Conservation (phyloP, 2,888 invertebrate genomes). For the Aphelenchoides bicaudatus region DNA sequence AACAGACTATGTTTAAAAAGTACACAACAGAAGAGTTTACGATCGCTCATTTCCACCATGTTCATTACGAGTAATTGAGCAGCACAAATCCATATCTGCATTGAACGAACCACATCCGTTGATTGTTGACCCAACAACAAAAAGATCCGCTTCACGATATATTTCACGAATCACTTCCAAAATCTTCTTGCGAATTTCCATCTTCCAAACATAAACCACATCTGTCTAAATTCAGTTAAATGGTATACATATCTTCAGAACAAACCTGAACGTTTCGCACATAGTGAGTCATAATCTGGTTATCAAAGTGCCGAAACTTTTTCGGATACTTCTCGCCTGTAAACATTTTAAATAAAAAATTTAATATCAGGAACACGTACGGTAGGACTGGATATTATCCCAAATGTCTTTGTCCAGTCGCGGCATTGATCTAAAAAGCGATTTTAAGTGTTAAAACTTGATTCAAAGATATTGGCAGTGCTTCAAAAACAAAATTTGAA, state of each 20-base stretch:
- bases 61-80: conserved; percentile 23
- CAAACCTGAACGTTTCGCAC: conserved; percentile 30
- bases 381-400: too few relatives aligned
- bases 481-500: too few relatives aligned
- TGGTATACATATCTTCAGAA: background rate
- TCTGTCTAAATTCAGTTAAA: conserved; percentile 33
- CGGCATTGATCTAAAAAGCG: too few relatives aligned
- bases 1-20: conserved; percentile 9
- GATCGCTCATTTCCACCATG: background rate
- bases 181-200: conserved; percentile 23
- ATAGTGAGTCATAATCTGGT: conserved; percentile 23
- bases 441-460: too few relatives aligned
- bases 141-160: conserved; percentile 28
- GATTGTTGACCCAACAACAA: conserved; percentile 52
- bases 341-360: too few relatives aligned
- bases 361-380: too few relatives aligned
- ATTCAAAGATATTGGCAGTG: too few relatives aligned
- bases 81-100: conserved; percentile 58
- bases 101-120: conserved; percentile 58
- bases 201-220: conserved; percentile 38
- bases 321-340: conserved; percentile 9
- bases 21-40: conserved; percentile 7
- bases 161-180: conserved; percentile 10
- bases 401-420: too few relatives aligned
- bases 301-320: conserved; percentile 27